Percentiles rank a stretch among this genome's conserved stretches.
Evolutionary conservation across 2,888 invertebrate species (phyloP).

Genomic region (Idaea biselata): DNA sequence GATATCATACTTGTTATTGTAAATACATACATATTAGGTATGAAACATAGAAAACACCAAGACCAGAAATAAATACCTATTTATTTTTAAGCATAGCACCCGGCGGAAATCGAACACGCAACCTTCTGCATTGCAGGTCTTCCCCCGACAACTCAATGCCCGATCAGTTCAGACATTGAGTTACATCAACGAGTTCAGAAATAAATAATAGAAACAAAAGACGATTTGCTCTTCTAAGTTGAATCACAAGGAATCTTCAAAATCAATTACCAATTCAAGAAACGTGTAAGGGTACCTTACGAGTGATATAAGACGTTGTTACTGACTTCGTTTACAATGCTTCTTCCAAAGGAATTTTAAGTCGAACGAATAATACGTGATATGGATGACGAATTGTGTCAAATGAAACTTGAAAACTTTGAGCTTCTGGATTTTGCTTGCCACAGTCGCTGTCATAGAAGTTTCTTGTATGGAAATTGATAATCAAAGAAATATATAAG

Average conservation of each 20-base stretch:
- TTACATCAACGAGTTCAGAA: neutral
- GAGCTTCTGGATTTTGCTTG: neutral
- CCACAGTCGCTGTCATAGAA: neutral
- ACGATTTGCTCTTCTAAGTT: slow-evolving; percentile 5
- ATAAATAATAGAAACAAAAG: neutral
- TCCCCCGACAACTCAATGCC: no score
- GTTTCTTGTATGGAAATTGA: neutral
- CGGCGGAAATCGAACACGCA: no score
- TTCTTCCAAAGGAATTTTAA: slow-evolving; percentile 67
- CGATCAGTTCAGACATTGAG: no score
- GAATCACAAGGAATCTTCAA: slow-evolving; percentile 5
- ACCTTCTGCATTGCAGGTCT: no score
- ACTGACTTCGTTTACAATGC: slow-evolving; percentile 70
- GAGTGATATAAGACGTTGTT: slow-evolving; percentile 46
- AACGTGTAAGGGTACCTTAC: slow-evolving; percentile 27
- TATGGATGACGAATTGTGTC: slow-evolving; percentile 41
- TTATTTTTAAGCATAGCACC: no score
- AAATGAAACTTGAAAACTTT: slow-evolving; percentile 12
- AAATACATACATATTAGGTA: no score
- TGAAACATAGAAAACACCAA: no score
- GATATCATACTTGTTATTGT: no score
- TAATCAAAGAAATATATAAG: no score
- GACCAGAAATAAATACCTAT: no score
- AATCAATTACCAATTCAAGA: slow-evolving; percentile 30
- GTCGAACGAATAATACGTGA: slow-evolving; percentile 64